These are phyloP conservation scores for Merodon equestris DNA, from an alignment of 2,888 invertebrate species.

Conservation along the genomic window DNA sequence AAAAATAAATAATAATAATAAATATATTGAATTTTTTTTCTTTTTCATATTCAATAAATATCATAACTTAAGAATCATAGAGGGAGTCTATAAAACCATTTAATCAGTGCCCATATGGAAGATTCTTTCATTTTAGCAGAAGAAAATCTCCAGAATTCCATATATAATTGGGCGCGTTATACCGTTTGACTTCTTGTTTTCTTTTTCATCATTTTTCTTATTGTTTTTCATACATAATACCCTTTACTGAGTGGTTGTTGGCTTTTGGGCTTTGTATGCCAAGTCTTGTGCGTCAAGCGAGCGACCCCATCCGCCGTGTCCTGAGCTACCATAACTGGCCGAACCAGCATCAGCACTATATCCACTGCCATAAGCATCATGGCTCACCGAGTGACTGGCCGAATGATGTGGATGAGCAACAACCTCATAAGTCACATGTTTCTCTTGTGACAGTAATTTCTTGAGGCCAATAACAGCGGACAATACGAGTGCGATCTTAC, in stretches of 20 bases:
- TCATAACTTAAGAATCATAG: conserved; percentile 36
- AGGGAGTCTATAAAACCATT: conserved; percentile 45
- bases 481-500: conserved; percentile 90
- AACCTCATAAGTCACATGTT: conserved; percentile 93
- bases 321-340: conserved; percentile 84
- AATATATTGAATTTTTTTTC: conserved; percentile 29
- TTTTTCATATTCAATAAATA: conserved; percentile 35
- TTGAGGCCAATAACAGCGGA: conserved; percentile 91
- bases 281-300: conserved; percentile 87
- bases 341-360: conserved; percentile 82
- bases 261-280: conserved; percentile 89
- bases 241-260: conserved; percentile 74
- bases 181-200: conserved; percentile 46
- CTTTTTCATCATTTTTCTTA: neutral
- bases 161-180: neutral
- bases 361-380: conserved; percentile 82
- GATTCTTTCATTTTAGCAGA: conserved; percentile 48
- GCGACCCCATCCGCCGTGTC: conserved; percentile 87
- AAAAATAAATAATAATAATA: conserved; percentile 57
- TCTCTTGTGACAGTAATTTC: conserved; percentile 89
- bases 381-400: conserved; percentile 84
- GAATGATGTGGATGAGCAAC: conserved; percentile 91
- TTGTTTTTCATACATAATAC: neutral
- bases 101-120: conserved; percentile 30
- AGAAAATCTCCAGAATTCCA: conserved; percentile 50